Evolutionary conservation across 2,113 vertebrate species (phyloP).

Genomic region (Beaufortia kweichowensis): DNA sequence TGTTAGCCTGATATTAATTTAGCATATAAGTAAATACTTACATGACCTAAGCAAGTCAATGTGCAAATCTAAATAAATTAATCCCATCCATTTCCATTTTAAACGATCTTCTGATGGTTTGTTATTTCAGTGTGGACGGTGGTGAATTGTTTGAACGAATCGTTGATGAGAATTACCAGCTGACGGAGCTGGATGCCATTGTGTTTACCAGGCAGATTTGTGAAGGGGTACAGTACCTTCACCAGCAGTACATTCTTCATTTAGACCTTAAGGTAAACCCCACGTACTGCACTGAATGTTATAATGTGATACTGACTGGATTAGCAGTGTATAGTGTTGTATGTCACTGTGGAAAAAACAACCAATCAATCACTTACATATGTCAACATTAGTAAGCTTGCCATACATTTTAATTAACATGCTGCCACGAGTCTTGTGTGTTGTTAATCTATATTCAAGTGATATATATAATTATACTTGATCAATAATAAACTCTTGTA

Average conservation of each 20-base stretch:
- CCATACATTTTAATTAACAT: background rate
- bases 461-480: background rate
- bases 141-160: conserved; percentile 89
- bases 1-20: too few relatives aligned
- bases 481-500: background rate
- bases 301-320: conserved; percentile 11
- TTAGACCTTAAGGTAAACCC: conserved; percentile 84
- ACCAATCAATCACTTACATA: background rate
- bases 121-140: conserved; percentile 79
- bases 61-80: background rate
- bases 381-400: conserved; percentile 10
- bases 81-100: background rate
- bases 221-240: conserved; percentile 84
- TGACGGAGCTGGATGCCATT: conserved; percentile 84
- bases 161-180: conserved; percentile 80
- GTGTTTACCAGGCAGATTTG: conserved; percentile 87
- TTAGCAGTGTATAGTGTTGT: conserved; percentile 7
- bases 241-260: conserved; percentile 89
- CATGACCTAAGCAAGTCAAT: background rate
- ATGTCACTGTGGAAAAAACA: background rate
- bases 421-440: background rate
- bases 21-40: too few relatives aligned
- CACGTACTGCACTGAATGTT: background rate
- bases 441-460: too few relatives aligned
- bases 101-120: conserved; percentile 4